phyloP scores from a whole-genome alignment of 2,113 vertebrate species.

The Antechinus flavipes region DNA sequence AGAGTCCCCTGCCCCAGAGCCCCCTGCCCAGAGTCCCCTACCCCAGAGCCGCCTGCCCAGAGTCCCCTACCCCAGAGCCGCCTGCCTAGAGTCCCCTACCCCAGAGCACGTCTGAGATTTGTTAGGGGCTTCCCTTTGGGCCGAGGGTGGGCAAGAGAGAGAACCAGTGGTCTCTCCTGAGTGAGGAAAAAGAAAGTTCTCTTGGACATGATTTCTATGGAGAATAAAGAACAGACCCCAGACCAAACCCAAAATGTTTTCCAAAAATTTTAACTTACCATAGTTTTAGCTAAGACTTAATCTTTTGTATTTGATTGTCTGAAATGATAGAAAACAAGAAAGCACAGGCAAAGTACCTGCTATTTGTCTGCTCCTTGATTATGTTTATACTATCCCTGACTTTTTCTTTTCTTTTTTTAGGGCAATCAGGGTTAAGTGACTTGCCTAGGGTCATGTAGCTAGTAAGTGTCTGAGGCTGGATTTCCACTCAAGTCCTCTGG shows the following conservation, averaged over 20 bases:
- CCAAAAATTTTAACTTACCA: neutral
- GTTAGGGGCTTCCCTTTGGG: neutral
- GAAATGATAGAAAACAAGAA: neutral
- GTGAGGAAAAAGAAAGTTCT: neutral
- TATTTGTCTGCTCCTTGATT: neutral
- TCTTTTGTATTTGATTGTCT: neutral
- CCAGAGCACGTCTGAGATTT: neutral
- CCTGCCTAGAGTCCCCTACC: neutral
- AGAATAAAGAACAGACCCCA: neutral
- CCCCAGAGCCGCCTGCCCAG: no score
- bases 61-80: no score
- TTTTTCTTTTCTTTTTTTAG: neutral
- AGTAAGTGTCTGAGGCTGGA: no score
- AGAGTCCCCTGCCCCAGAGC: no score
- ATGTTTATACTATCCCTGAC: neutral
- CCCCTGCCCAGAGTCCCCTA: no score
- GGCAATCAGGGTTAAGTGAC: no score
- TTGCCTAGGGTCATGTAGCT: no score
- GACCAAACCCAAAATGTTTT: neutral
- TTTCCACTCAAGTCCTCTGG: no score
- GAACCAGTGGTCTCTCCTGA: neutral
- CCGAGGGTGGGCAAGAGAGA: neutral
- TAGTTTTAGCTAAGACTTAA: neutral
- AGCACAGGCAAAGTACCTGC: constrained; percentile 3
- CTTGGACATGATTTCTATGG: constrained; percentile 22